These are phyloP conservation scores for Mesorhabditis sp. DNA, from an alignment of 2,888 invertebrate species.

Conservation along the genomic window DNA sequence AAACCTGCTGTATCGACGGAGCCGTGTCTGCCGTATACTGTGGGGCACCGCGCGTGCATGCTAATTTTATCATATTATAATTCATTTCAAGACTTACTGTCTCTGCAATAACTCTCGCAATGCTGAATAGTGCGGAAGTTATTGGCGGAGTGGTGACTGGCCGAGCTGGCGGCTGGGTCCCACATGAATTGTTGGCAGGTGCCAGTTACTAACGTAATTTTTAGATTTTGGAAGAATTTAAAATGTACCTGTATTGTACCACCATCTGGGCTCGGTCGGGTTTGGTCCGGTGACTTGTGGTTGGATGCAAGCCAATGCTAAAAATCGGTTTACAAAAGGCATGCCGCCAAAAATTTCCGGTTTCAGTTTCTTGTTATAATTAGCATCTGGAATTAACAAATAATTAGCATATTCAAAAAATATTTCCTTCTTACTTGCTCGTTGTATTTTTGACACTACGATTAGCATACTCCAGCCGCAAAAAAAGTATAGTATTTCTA, in stretches of 20 bases:
- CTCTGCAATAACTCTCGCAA: constrained; percentile 43
- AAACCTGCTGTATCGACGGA: not conserved
- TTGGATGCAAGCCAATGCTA: constrained; percentile 40
- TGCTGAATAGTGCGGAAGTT: constrained; percentile 44
- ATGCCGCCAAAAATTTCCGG: not conserved
- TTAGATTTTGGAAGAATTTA: not conserved
- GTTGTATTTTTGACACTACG: not conserved
- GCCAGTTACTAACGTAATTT: constrained; percentile 21
- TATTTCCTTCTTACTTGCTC: not conserved
- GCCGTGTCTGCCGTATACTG: constrained; percentile 36
- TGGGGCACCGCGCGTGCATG: constrained; percentile 42
- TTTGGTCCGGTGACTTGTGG: constrained; percentile 42
- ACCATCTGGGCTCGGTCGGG: constrained; percentile 42
- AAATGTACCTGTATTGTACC: constrained; percentile 26
- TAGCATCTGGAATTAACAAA: too few relatives aligned
- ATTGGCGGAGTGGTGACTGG: constrained; percentile 41
- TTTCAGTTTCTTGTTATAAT: too few relatives aligned
- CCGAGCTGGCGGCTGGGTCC: constrained; percentile 37
- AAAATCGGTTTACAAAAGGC: constrained; percentile 5
- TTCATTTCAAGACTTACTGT: constrained; percentile 21
- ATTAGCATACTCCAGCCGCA: too few relatives aligned
- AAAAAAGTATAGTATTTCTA: not conserved
- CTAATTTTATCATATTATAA: constrained; percentile 13
- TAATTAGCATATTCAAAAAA: too few relatives aligned
- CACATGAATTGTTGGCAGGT: constrained; percentile 49